phyloP scores from a whole-genome alignment of 2,113 vertebrate species.

The Leptobrachium ailaonicum region DNA sequence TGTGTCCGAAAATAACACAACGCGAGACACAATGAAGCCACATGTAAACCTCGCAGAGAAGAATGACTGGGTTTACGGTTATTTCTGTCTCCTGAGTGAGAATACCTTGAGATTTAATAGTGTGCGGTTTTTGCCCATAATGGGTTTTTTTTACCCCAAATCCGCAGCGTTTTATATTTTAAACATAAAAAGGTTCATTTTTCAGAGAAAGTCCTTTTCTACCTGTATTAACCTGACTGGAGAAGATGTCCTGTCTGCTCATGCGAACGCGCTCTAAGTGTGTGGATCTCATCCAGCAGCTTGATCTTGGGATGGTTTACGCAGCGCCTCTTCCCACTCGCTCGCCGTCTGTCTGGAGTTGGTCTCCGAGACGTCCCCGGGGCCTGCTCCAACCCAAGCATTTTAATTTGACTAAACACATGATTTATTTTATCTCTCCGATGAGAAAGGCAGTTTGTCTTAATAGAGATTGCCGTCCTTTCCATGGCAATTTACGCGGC shows the following conservation, averaged over 20 bases:
- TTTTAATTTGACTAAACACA: slow-evolving; percentile 99
- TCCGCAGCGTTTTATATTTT: too few species aligned
- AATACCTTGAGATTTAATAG: too few species aligned
- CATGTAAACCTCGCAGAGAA: background rate
- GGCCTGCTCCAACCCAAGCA: slow-evolving; percentile 96
- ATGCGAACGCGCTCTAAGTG: too few species aligned
- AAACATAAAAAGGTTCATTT: too few species aligned
- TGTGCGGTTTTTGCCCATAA: too few species aligned
- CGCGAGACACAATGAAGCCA: background rate
- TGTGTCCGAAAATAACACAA: slow-evolving; percentile 26
- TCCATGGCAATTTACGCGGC: slow-evolving; percentile 96
- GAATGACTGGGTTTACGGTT: too few species aligned
- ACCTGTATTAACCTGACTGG: too few species aligned
- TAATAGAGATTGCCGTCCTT: slow-evolving; percentile 95
- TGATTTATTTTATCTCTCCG: slow-evolving; percentile 97
- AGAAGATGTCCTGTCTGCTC: too few species aligned
- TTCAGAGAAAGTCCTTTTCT: too few species aligned
- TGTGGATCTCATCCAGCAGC: too few species aligned
- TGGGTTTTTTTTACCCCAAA: too few species aligned
- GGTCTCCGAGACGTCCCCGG: slow-evolving; percentile 83
- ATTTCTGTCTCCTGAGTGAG: too few species aligned
- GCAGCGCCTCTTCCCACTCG: slow-evolving; percentile 86
- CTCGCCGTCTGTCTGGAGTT: slow-evolving; percentile 98
- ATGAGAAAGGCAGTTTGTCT: slow-evolving; percentile 99
- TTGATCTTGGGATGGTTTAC: slow-evolving; percentile 58